These are phyloP conservation scores for Tetragonula clypearis DNA, from an alignment of 1,140 invertebrate species.

Conservation along the genomic window DNA sequence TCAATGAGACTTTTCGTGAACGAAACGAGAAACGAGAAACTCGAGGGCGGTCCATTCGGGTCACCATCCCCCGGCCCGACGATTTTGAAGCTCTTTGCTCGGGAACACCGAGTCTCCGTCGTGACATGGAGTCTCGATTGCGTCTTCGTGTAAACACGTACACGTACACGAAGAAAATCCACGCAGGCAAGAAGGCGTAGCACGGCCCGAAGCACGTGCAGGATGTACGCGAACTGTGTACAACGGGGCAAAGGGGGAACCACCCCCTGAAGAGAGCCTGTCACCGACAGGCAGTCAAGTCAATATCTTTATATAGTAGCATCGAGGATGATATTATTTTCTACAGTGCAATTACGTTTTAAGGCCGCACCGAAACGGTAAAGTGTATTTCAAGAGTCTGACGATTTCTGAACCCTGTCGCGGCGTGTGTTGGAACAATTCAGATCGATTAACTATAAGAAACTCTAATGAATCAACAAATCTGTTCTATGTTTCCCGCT, in stretches of 20 bases:
- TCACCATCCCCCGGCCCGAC: constrained; percentile 35
- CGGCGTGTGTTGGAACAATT: no score
- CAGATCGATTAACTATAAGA: neutral
- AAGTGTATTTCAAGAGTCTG: no score
- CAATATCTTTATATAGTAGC: constrained; percentile 74
- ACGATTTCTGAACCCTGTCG: neutral
- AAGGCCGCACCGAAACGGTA: neutral
- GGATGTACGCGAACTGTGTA: constrained; percentile 58
- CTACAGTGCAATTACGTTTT: constrained; percentile 49
- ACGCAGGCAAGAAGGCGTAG: constrained; percentile 25
- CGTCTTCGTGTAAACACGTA: constrained; percentile 26
- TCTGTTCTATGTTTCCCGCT: no score
- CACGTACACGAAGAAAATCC: constrained; percentile 29
- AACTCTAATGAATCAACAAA: neutral
- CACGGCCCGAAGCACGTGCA: constrained; percentile 55
- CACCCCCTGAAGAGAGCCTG: constrained; percentile 71
- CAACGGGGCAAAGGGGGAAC: constrained; percentile 38
- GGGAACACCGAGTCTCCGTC: constrained; percentile 43
- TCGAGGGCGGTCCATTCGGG: constrained; percentile 40
- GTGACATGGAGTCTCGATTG: constrained; percentile 36
- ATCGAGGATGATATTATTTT: constrained; percentile 73
- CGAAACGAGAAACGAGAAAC: constrained; percentile 37
- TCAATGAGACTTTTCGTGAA: constrained; percentile 2
- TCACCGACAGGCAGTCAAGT: constrained; percentile 71
- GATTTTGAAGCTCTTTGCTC: constrained; percentile 64